phyloP scores from a whole-genome alignment of 1,140 invertebrate species.

The Atta colombica region DNA sequence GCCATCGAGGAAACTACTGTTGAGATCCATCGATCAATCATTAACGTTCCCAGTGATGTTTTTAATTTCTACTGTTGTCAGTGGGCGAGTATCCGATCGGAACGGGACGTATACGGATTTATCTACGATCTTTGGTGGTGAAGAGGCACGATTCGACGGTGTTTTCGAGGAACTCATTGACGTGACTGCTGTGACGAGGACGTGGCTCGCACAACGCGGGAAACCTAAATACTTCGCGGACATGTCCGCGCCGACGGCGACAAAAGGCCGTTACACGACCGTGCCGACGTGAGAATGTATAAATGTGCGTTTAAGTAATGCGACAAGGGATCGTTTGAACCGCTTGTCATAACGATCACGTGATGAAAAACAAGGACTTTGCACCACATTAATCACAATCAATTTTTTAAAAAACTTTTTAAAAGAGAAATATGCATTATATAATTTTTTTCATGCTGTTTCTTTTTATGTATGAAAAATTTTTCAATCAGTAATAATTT shows the following conservation, averaged over 20 bases:
- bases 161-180: constrained; percentile 69
- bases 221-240: constrained; percentile 58
- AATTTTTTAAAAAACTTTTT: not conserved
- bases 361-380: not conserved
- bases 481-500: not conserved
- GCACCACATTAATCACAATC: not conserved
- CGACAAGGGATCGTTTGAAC: constrained; percentile 3
- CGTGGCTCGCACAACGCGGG: constrained; percentile 58
- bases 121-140: constrained; percentile 63
- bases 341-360: not conserved
- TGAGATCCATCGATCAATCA: not conserved
- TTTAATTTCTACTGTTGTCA: constrained; percentile 14
- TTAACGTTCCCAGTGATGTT: too few relatives aligned
- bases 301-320: constrained; percentile 12
- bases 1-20: not conserved
- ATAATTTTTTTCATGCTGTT: not conserved
- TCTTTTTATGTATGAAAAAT: not conserved
- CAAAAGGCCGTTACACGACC: constrained; percentile 56
- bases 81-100: not conserved
- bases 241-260: constrained; percentile 28
- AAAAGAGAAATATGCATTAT: not conserved
- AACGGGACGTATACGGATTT: constrained; percentile 31
- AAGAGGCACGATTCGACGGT: constrained; percentile 57
- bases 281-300: constrained; percentile 34
- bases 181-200: constrained; percentile 63